These are phyloP conservation scores for Myotis vivesi DNA, from an alignment of 2,797 vertebrate genomes.

Conservation along the genomic window DNA sequence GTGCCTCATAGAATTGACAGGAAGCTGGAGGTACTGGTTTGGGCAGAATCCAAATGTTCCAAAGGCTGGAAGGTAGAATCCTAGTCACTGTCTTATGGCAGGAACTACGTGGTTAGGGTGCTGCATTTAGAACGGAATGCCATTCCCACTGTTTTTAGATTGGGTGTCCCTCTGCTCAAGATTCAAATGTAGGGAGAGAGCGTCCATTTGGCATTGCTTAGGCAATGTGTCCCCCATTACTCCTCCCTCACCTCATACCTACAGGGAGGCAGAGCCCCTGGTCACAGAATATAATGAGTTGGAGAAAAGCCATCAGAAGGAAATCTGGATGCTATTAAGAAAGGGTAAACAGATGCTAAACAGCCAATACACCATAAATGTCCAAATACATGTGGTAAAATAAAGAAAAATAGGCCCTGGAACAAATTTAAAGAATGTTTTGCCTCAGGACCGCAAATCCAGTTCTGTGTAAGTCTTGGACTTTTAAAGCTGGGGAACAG, in stretches of 20 bases:
- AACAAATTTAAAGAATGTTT: constrained; percentile 30
- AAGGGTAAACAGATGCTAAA: neutral
- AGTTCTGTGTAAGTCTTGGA: neutral
- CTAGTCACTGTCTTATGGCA: neutral
- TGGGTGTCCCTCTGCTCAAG: neutral
- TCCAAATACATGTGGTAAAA: neutral
- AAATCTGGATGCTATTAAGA: neutral
- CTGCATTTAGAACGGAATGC: neutral
- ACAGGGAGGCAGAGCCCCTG: neutral
- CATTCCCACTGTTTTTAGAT: neutral
- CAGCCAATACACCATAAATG: neutral
- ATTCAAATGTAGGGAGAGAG: neutral
- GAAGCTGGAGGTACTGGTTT: neutral
- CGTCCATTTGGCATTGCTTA: neutral
- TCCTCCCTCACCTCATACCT: neutral
- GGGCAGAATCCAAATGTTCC: neutral
- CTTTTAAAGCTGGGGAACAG: neutral
- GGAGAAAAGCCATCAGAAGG: neutral
- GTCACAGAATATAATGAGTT: neutral
- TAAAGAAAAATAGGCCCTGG: neutral
- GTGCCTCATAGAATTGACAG: neutral
- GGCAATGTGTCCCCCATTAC: too few relatives aligned
- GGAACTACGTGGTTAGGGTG: neutral
- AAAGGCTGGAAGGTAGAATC: neutral
- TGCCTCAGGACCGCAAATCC: neutral